Base-by-base conservation (phyloP, 1,140 invertebrate species). In the Scaptomyza hsui region DNA sequence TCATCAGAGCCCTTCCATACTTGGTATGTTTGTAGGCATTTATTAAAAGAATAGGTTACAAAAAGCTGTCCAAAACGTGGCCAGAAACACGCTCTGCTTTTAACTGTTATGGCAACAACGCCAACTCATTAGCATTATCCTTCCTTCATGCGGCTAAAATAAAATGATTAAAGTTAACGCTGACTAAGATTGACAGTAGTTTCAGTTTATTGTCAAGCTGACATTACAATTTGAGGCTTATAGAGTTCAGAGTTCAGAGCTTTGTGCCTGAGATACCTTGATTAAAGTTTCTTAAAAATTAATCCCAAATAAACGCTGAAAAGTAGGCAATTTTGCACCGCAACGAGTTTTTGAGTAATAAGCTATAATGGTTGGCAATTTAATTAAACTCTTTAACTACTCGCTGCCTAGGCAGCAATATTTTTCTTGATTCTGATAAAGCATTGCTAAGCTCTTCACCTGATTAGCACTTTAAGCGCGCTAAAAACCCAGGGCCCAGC, bases 351-450 rank as follows among this genome's bases (percentile, higher is more conserved):
- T n/a, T n/a, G n/a, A n/a, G n/a, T n/a, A n/a, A n/a, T n/a, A n/a
- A n/a, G n/a, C n/a, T n/a, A n/a, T n/a, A n/a, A n/a, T n/a, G n/a
- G n/a, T n/a, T n/a, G n/a, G n/a, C n/a, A n/a, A n/a, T n/a, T n/a
- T n/a, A n/a, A n/a, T n/a, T n/a, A n/a, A n/a, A n/a, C n/a, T n/a
- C 79, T 82, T 78, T 82, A 65, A 63, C 35, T 59, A 60, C 13
- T 7, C 35, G 32, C 15, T 24, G 53, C 9, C 12, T 41, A 29
- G 21, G 10, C 56, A 39, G 78, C 78, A 62, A 53, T 52, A 51
- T 57, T 49, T 57, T 26, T 61, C 62, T 73, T 16, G 39, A 35
- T 61, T 61, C n/a, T 47, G 37, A 42, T 32, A 15, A 29, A 15
- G 24, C 19, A 10, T 16, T 9, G 24, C 19, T 12, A 39, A 12